Evolutionary conservation across 2,888 invertebrate species (phyloP).

Genomic region (Lissonota sp.): DNA sequence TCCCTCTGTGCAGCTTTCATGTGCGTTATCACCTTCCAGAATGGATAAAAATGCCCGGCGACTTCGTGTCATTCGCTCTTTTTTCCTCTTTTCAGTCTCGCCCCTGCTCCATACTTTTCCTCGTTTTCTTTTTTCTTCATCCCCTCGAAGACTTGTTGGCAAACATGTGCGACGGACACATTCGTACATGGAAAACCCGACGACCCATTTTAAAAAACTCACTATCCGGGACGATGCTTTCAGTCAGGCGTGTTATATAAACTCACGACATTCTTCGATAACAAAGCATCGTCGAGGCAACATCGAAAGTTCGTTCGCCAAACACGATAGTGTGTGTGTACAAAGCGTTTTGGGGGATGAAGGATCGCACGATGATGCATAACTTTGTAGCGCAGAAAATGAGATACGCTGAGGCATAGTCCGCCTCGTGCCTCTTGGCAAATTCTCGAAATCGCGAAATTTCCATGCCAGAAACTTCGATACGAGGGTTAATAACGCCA

Average conservation of each 20-base stretch:
- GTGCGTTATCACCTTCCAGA: slow-evolving; percentile 29
- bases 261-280: slow-evolving; percentile 34
- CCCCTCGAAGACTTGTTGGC: neutral
- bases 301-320: slow-evolving; percentile 28
- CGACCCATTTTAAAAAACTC: slow-evolving; percentile 46
- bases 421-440: neutral
- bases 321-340: slow-evolving; percentile 11
- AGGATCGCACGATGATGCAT: slow-evolving; percentile 1
- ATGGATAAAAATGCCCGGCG: slow-evolving; percentile 24
- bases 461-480: neutral
- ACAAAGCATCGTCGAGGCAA: slow-evolving; percentile 20
- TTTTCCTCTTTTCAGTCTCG: neutral
- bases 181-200: slow-evolving; percentile 8
- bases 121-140: slow-evolving; percentile 17
- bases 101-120: neutral
- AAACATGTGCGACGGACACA: slow-evolving; percentile 14
- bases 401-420: neutral
- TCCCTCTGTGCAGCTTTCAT: slow-evolving; percentile 14
- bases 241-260: slow-evolving; percentile 16
- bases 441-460: slow-evolving; percentile 21
- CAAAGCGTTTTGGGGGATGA: neutral
- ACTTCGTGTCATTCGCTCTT: slow-evolving; percentile 27
- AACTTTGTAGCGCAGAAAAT: neutral
- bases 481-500: slow-evolving; percentile 1
- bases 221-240: neutral